Evolutionary conservation across 2,113 vertebrate species (phyloP), one percentile per base, ranked within the genome.

Genomic region (Leuciscus idus): DNA sequence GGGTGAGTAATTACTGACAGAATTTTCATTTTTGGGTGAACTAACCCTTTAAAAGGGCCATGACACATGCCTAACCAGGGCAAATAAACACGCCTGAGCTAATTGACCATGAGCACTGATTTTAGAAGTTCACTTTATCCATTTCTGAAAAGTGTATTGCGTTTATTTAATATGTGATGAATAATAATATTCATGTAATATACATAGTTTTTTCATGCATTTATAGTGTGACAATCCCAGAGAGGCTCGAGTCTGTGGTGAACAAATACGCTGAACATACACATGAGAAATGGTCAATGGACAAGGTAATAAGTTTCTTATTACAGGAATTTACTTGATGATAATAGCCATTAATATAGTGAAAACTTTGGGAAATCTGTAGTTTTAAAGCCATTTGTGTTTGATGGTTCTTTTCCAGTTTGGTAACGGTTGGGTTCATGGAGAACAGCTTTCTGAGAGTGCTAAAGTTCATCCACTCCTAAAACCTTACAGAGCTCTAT

Each of bases 231-330:
- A 95, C 92, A 3, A 94, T 99, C 82, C 97, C 97, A 48, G 98
- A 98, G 92, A 93, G 95, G 78, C 91, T 99, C 81, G 97, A 98
- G 83, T 96, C 96, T 91, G 95, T 98, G 88, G 96, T 98, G 91
- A 98, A 98, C 91, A 99, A 98, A 89, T 99, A 98, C 15, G 97
- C 98, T 68, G 97, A 98, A 84, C 98, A 99, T 75, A 95, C 96
- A 87, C 98, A 99, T 73, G 98, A 99, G 91, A 99, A 96, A 83
- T 99, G 98, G 98, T 98, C 97, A 59, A 95, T 97, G 92, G 97
- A 98, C 90, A 99, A 98, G 97, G 98, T 97, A 94, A 95, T n/a
- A 12, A 0, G 61, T 74, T 17, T 80, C 8, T 4, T 52, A 55
- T 30, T 77, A 21, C 3, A 33, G 48, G 15, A 33, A 50, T 50